Evolutionary conservation across 1,140 invertebrate genomes (phyloP), one percentile per base, ranked within the genome.

Genomic region (Lasaia peninsularis): DNA sequence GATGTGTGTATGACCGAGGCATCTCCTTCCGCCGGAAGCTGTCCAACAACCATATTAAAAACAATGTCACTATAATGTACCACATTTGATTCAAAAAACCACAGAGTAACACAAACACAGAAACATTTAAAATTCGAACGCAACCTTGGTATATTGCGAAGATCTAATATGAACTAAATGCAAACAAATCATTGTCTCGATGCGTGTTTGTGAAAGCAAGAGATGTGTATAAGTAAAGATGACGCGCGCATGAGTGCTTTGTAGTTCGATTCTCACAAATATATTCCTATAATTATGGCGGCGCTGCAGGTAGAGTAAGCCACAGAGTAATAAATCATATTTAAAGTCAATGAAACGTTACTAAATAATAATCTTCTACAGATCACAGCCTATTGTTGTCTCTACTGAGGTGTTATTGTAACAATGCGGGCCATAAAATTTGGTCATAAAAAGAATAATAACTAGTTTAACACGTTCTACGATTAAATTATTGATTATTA

Each of bases 201-300:
- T 73, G 67, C 73, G 72, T 73, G 67, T 65, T 68, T 69, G 75
- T 79, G 79, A 85, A 85, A 85, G 81, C 76, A 70, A 71, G 60
- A 67, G 63, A 60, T 67, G 64, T 60, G 62, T 60, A 65, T 71
- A 65, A 66, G 69, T 73, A 74, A 55, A 73, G 67, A 72, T 69
- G 67, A 73, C 69, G 70, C 65, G 69, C 64, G 63, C 67, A 56
- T 67, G 63, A 69, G 60, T 67, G 68, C 66, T 66, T 68, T 72
- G 73, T 66, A 57, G 59, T 70, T 65, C 58, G 64, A 63, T 63
- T 61, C 65, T 60, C 60, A 55, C 65, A 72, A 72, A 77, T 69
- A 68, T 73, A 71, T 63, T 69, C 74, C 64, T 63, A 69, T 67
- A 61, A 63, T 66, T 52, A 65, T 68, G 69, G 69, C 60, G 67